Base-by-base conservation (phyloP, 2,113 vertebrate species). In the Verasper variegatus region DNA sequence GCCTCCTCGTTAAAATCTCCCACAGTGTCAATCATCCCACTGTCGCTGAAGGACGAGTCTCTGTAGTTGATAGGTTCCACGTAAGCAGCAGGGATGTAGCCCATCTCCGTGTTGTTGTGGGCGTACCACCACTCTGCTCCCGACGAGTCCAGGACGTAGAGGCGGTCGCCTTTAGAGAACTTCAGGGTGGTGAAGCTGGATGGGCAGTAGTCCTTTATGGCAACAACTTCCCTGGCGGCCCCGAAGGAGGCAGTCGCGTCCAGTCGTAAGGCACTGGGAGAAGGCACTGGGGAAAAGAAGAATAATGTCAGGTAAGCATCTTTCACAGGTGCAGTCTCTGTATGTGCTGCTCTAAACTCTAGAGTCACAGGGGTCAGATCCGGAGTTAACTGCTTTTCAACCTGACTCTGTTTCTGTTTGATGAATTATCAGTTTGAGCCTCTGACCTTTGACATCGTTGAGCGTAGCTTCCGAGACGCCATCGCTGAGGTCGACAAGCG, bases 41-140 rank as follows among this genome's bases (percentile, higher is more conserved):
- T 98, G 92, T 99, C 97, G 0, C 96, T 97, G 49, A 98, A 94
- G 0, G 95, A 96, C 0, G 97, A 97, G 86, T 95, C 95, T 35
- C 95, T 93, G 86, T 91, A 92, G 85, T 90, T 95, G 0, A 99
- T 71, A 2, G 97, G 97, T 76, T 98, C 93, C 51, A 99, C 98
- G 0, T 99, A 96, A 6, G 97, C 96, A 4, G 97, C 95, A 0
- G 98, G 98, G 85, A 99, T 99, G 85, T 99, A 99, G 13, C 98
- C 98, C 96, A 99, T 99, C 85, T 99, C 98, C 0, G 95, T 99
- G 86, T 96, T 98, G 89, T 99, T 99, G 93, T 99, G 98, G 0
- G 98, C 98, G 0, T 99, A 99, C 98, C 97, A 99, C 98, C 98
- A 99, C 80, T 99, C 97, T 0, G 96, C 96, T 9, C 96, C 97